phyloP scores from a whole-genome alignment of 2,888 invertebrate species.

The Drosophila peninsularis region DNA sequence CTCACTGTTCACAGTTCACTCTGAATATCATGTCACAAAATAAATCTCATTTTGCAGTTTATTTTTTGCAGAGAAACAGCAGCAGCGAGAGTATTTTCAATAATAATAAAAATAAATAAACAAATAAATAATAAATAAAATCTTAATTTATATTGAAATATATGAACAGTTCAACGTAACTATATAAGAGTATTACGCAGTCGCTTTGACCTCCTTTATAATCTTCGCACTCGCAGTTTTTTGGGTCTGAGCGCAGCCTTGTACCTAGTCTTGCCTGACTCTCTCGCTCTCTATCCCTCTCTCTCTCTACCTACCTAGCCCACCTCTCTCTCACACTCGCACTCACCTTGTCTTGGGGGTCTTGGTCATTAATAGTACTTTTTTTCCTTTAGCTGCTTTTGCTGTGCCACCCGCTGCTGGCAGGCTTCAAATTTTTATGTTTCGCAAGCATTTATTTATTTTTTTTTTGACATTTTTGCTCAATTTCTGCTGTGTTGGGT shows the following conservation, averaged over 20 bases:
- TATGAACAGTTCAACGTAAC: too few species aligned
- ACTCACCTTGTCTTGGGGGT: conserved; percentile 44
- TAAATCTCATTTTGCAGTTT: too few species aligned
- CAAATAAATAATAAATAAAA: too few species aligned
- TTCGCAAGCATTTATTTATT: conserved; percentile 44
- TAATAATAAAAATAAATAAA: too few species aligned
- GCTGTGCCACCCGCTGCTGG: conserved; percentile 40
- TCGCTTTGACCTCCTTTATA: background rate
- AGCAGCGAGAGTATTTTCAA: too few species aligned
- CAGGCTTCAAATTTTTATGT: conserved; percentile 60
- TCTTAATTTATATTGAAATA: too few species aligned
- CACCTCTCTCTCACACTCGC: background rate
- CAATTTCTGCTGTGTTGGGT: conserved; percentile 63
- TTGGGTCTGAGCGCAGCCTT: conserved; percentile 11
- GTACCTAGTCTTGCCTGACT: conserved; percentile 10
- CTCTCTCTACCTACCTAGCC: background rate
- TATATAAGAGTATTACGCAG: conserved; percentile 1
- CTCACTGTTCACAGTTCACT: too few species aligned
- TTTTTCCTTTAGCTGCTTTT: conserved; percentile 21
- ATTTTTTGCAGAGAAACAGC: too few species aligned
- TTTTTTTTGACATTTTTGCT: conserved; percentile 72
- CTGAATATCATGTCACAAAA: too few species aligned
- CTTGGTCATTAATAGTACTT: conserved; percentile 53
- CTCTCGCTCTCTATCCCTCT: background rate
- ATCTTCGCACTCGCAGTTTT: conserved; percentile 4